Base-by-base conservation (phyloP, 2,113 vertebrate species). In the Laticauda colubrina region DNA sequence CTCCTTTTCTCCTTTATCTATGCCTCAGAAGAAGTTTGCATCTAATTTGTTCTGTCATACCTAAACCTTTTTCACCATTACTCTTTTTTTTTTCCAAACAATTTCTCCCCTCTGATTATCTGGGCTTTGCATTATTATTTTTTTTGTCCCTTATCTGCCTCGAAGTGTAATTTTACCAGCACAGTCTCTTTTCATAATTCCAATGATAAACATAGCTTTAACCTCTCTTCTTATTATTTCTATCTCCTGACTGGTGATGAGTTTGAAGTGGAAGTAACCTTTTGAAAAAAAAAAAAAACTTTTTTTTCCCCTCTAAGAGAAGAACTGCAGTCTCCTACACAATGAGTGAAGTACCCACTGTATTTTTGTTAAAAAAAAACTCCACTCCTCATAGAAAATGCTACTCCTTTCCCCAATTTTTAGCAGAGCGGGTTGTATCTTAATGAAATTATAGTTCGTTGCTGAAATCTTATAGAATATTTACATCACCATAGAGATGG, bases 51-150 rank as follows among this genome's bases (percentile, higher is more conserved):
- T 96, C 94, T 87, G 93, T 93, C 89, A 92, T 59, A 95, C 48
- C 54, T 93, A 94, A 93, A 89, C 24, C 55, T 95, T 95, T 95
- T 94, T 94, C 92, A 93, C 55, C 90, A 86, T 95, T 93, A 94
- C 45, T 93, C 14, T 64, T 3, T 95, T 94, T 48, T 88, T 64
- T 21, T 0, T 0, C 91, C 91, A 93, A 92, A 53, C 85, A 53
- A 53, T 91, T 94, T 91, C 55, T 59, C 93, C 90, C 91, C 90
- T 94, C 20, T 92, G 92, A 95, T 89, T 93, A 97, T 75, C 64
- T 75, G 75, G 91, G 34, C 45, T 96, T 95, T 91, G 92, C 87
- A 92, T 94, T 92, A n/a, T 15, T 64, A n/a, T n/a, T 64, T 89
- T 85, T 95, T 45, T 95, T n/a, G 85, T 54, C 29, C 43, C 81